phyloP scores from a whole-genome alignment of 2,113 vertebrate species.

The Piprites chloris region DNA sequence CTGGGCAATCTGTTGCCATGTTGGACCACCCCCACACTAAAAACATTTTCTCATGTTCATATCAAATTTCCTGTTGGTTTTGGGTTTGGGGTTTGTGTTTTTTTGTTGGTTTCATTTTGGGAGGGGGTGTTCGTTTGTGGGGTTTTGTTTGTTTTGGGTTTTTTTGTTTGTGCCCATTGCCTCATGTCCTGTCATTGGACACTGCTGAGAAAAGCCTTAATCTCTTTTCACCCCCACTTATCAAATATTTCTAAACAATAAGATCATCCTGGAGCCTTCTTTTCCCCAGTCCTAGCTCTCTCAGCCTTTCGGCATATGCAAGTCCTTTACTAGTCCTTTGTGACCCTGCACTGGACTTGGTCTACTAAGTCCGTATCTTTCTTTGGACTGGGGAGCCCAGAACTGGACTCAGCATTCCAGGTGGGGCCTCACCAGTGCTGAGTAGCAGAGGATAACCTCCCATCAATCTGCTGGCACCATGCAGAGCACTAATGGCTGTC shows the following conservation, averaged over 20 bases:
- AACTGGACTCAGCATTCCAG: background rate
- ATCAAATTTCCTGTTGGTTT: fast-evolving
- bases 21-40: background rate
- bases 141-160: background rate
- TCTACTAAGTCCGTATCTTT: fast-evolving
- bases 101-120: background rate
- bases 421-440: background rate
- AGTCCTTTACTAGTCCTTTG: background rate
- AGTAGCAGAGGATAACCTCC: background rate
- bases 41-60: background rate
- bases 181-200: background rate
- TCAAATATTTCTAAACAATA: background rate
- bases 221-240: background rate
- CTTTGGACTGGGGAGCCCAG: background rate
- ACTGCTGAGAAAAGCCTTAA: background rate
- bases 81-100: no score
- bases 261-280: background rate
- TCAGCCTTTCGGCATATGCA: background rate
- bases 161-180: background rate
- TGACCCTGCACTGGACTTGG: background rate
- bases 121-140: background rate
- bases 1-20: background rate
- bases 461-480: background rate
- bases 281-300: background rate
- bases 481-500: background rate